Evolutionary conservation across 2,888 invertebrate species (phyloP), one percentile per base, ranked within the genome.

Genomic region (Chaetogeoica ovagalla): DNA sequence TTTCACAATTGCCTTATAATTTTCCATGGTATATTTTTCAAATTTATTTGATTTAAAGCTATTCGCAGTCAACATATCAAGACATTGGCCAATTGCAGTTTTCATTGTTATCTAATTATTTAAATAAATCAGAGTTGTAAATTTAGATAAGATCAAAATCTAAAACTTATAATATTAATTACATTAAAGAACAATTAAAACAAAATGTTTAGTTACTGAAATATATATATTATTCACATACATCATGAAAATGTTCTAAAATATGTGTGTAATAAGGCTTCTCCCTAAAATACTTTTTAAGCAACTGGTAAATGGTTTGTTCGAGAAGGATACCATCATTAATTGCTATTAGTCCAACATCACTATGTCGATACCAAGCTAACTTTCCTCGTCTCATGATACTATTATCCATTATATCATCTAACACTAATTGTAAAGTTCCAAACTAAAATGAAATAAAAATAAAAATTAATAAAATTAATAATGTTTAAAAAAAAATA

Each of bases 361-460:
- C 83, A 0, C 93, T 90, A 15, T 91, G 87, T 71, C 89, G 89
- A 87, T 96, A 93, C 99, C 99, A 99, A 86, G 97, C 96, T 0
- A 92, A 92, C 82, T 91, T 91, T 3, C 97, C 97, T 82, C 98
- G 90, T 52, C 99, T 90, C 81, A 91, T 92, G 83, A 90, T 88
- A 0, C 95, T 92, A 30, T 89, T 88, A 86, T 98, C 98, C 92
- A 97, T 94, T 39, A 99, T 91, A 86, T 99, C 99, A 86, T 96
- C 97, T 37, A 91, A 86, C 2, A 98, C 89, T 55, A 98, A 87
- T 84, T 96, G 94, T 85, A 91, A 93, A 15, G 94, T 92, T 88
- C 98, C 97, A 77, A 96, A 88, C 97, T 97, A 88, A 48, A 88
- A 88, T 83, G 68, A 63, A 21, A 30, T 2, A 30, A 30, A 30